A percentile compares a stretch with the other conserved stretches of the same genome.
phyloP scores from a whole-genome alignment of 2,113 vertebrate genomes.

The Upupa epops region DNA sequence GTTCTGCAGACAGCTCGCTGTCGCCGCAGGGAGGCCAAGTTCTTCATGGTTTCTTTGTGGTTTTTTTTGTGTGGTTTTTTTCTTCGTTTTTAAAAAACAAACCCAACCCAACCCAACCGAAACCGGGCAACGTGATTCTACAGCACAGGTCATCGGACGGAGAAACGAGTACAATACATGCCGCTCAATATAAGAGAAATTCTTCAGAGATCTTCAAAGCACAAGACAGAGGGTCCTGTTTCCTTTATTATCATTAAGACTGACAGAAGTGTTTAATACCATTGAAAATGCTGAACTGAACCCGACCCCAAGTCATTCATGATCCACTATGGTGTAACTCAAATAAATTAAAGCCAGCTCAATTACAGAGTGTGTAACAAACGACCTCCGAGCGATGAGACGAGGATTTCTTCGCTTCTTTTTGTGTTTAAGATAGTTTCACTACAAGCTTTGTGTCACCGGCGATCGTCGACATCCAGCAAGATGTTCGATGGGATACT shows the following conservation, averaged over 20 bases:
- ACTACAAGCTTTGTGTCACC: constrained; percentile 77
- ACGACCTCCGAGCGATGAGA: constrained; percentile 73
- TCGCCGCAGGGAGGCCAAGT: constrained; percentile 66
- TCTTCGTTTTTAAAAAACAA: constrained; percentile 39
- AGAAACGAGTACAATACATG: constrained; percentile 82
- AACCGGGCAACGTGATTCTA: constrained; percentile 75
- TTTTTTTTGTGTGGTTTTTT: too few species aligned
- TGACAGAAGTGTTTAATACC: constrained; percentile 78
- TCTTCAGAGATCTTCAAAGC: constrained; percentile 81
- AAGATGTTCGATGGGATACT: constrained; percentile 75
- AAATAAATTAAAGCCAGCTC: constrained; percentile 80
- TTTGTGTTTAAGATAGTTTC: constrained; percentile 65
- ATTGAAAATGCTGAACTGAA: constrained; percentile 76
- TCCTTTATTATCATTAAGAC: constrained; percentile 67
- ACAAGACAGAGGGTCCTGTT: constrained; percentile 77
- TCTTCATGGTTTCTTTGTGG: constrained; percentile 63
- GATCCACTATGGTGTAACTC: constrained; percentile 75
- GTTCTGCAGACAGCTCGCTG: constrained; percentile 74
- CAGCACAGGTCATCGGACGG: constrained; percentile 77
- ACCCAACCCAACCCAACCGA: neutral
- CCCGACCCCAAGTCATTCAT: constrained; percentile 77
- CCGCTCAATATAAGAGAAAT: constrained; percentile 74
- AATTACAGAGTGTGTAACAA: constrained; percentile 77
- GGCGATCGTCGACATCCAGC: constrained; percentile 74
- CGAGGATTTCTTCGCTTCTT: constrained; percentile 33